Base-by-base conservation (phyloP, 2,113 vertebrate genomes). In the Dicrurus megarhynchus region DNA sequence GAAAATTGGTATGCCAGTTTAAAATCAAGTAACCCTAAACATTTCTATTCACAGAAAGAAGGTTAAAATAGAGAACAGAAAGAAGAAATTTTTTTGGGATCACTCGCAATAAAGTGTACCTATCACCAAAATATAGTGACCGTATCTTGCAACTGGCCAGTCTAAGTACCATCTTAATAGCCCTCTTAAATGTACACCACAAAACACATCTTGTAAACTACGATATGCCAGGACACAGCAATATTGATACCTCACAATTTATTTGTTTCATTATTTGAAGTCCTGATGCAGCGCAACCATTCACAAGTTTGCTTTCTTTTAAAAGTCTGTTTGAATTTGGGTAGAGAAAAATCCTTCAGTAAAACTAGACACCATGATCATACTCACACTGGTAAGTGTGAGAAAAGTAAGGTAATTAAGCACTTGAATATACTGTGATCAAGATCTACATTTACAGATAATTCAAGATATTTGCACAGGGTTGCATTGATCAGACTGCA, bases 281-380 rank as follows among this genome's bases (percentile, higher is more conserved):
- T 63, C 9, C 9, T 37, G 7, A 8, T 67, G 27, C 16, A 24
- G 8, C 15, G 7, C 0, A 0, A 23, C 15, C 3, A 49, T 67
- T 46, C 8, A 13, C 5, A 79, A 57, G 22, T 32, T 57, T 1
- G 0, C 1, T 35, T 63, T 67, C 42, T 67, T 88, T 46, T 15
- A 53, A 52, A 90, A 17, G 7, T 26, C 83, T 71, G 12, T n/a
- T 63, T 68, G 57, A 71, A 78, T 55, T 50, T 49, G 37, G 69
- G 17, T 13, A 32, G 28, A 30, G 27, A 65, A 84, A 70, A 64
- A 39, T 42, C 11, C 9, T 47, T 47, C 56, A 27, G 28, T 19
- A 80, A 80, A 73, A 64, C 21, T 86, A 63, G 64, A 52, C 10
- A 23, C 37, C 10, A 32, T 0, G 0, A 12, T 16, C 15, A 11